Percentiles rank a stretch among this genome's conserved stretches.
phyloP scores from a whole-genome alignment of 2,113 vertebrate genomes.

The Sciurus niger region DNA sequence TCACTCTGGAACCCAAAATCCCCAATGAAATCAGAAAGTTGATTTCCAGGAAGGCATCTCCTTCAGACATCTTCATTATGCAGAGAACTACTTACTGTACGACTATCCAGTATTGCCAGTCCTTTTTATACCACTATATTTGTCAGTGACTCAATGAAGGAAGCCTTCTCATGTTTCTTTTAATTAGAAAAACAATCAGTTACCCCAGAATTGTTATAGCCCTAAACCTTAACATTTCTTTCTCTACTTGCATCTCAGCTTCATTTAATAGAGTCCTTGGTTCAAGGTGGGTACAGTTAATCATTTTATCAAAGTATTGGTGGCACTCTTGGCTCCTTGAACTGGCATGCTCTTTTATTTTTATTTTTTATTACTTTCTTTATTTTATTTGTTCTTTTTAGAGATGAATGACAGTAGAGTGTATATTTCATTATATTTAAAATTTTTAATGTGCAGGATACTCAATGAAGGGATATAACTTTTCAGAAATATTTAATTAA shows the following conservation, averaged over 20 bases:
- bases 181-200: neutral
- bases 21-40: neutral
- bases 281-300: neutral
- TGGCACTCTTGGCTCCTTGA: neutral
- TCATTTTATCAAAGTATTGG: neutral
- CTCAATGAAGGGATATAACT: too few species aligned
- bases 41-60: neutral
- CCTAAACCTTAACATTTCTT: neutral
- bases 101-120: neutral
- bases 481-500: too few species aligned
- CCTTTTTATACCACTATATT: neutral
- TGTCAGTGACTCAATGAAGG: neutral
- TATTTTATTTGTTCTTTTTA: too few species aligned
- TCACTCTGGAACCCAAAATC: neutral
- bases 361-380: too few species aligned
- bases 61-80: neutral
- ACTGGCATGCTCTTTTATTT: neutral
- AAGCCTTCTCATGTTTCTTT: neutral
- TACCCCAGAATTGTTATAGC: neutral
- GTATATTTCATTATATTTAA: too few species aligned
- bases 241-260: neutral
- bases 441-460: too few species aligned
- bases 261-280: neutral
- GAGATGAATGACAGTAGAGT: too few species aligned
- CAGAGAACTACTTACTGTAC: fast-evolving